Evolutionary conservation across 2,797 vertebrate genomes (phyloP), one percentile per base, ranked within the genome.

Genomic region (Cynodonichthys magdalenae): DNA sequence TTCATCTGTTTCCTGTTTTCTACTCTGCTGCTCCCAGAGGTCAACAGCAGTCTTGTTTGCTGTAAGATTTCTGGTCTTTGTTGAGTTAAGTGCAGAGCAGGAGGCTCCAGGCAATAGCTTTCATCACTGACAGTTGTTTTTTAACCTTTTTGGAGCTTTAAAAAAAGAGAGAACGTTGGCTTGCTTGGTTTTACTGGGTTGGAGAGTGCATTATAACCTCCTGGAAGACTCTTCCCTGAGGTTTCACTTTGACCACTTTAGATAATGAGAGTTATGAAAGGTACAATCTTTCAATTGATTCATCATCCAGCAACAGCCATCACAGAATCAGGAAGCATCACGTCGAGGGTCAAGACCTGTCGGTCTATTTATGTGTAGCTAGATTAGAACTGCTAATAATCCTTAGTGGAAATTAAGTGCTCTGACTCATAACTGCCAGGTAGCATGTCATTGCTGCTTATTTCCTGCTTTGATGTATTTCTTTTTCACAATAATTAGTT

Each of bases 181-280:
- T 39, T 0, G 9, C 46, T 58, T 57, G 59, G 20, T 77, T 47
- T 69, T 74, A 61, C 6, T 60, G n/a, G 55, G 11, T 42, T 27
- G 47, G 24, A 44, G 45, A 59, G 41, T 19, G 50, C 71, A 63
- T 69, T 70, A 66, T 56, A 67, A 79, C 55, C 60, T 59, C n/a
- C 70, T 80, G 31, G 53, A 66, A 64, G 72, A 62, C 45, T 74
- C 77, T 63, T 62, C 41, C 46, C 59, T 29, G 47, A 31, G 66
- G 46, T 52, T 79, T 51, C 52, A 64, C 45, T 48, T 29, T 46
- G 58, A 66, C 69, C 82, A 87, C 86, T 89, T 85, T 83, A 85
- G 79, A 66, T 89, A 90, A 91, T 89, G 81, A 87, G 66, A 64
- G 68, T 57, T 57, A 20, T 12, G 51, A 67, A 58, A 6, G 49